Evolutionary conservation across 1,140 invertebrate genomes (phyloP).

Genomic region (Coenobita brevimanus): DNA sequence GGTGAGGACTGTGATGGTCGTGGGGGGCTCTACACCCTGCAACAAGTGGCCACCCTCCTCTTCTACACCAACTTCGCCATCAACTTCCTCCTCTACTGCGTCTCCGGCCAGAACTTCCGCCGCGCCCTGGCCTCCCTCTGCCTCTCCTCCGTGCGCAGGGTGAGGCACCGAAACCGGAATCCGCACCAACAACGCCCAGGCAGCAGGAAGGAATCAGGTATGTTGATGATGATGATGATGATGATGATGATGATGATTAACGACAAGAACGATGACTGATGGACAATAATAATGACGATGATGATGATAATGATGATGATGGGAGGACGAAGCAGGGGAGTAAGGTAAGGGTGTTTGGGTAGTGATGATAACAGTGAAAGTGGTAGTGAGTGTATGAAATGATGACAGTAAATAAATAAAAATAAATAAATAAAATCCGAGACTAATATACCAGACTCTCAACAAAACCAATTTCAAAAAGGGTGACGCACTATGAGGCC

Average conservation of each 20-base stretch:
- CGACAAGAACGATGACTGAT: background rate
- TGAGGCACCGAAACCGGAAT: slow-evolving; percentile 70
- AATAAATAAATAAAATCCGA: background rate
- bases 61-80: slow-evolving; percentile 89
- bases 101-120: slow-evolving; percentile 86
- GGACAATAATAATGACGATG: background rate
- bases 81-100: slow-evolving; percentile 89
- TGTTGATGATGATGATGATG: background rate
- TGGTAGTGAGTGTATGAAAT: background rate
- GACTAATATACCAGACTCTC: background rate
- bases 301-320: background rate
- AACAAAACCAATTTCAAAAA: background rate
- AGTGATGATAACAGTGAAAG: background rate
- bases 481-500: background rate
- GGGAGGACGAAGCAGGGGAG: background rate
- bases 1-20: slow-evolving; percentile 30
- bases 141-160: slow-evolving; percentile 70
- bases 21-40: slow-evolving; percentile 74
- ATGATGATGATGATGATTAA: background rate
- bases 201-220: background rate
- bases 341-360: background rate
- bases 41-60: slow-evolving; percentile 77
- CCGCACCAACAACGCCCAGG: background rate
- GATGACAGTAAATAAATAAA: background rate
- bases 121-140: slow-evolving; percentile 76